Evolutionary conservation across 2,888 invertebrate genomes (phyloP), one percentile per base, ranked within the genome.

Genomic region (Augiades crinisus): DNA sequence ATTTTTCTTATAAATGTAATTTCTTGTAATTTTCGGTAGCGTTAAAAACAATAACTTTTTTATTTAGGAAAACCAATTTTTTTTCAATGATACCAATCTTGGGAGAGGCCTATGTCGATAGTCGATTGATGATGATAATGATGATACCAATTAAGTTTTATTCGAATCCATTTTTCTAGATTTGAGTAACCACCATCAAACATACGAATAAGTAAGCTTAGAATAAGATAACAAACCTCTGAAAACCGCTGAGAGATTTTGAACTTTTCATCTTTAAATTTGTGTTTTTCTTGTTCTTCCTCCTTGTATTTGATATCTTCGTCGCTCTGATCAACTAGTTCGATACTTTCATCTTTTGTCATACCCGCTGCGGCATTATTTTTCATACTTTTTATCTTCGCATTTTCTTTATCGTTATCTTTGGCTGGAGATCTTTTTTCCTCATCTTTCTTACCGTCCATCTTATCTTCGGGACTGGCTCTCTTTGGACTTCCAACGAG

Each of bases 401-500:
- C 71, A 1, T 76, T 78, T 1, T 81, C 76, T 4, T 56, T 58
- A 22, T 84, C 78, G 36, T 84, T 85, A 51, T 86, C 83, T 55
- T 58, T 57, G 0, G 68, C 67, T 1, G 76, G 74, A 4, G 83
- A 74, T 43, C 77, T 76, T 8, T 60, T 66, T 13, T 75, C 76
- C 0, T 47, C 61, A 3, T 64, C 60, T 1, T 70, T 57, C 19
- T 40, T 47, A 8, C 6, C 19, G 3, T 21, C 44, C 6, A 8
- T 13, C 7, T 19, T 44, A 2, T 76, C 72, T 6, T 81, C 81
- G 10, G 84, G 83, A 55, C 83, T 86, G 1, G 64, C 62, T 52
- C 84, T 84, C 47, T 82, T 87, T 0, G 85, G 83, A 57, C 92
- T 93, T 0, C 93, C 94, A 0, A 95, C 92, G 38, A 95, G 70